phyloP scores from a whole-genome alignment of 2,888 invertebrate species.

The Andrena chrysosceles region DNA sequence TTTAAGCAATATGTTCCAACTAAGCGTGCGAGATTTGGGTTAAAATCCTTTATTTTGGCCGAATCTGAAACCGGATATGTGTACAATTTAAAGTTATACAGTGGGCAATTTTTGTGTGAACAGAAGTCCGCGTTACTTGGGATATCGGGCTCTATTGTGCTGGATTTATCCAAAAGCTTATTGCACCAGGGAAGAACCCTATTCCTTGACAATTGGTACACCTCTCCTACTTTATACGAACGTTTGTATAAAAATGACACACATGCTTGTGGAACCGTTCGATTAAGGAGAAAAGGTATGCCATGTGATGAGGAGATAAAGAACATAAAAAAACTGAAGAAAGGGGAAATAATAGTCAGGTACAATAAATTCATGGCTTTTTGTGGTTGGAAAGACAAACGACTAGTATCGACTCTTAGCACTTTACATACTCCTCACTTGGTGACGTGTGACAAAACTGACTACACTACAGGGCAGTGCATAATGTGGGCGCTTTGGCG shows the following conservation, averaged over 20 bases:
- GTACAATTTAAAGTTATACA: conserved; percentile 35
- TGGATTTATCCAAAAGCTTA: conserved; percentile 35
- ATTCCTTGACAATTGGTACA: conserved; percentile 46
- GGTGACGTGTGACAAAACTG: neutral
- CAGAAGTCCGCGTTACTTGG: conserved; percentile 8
- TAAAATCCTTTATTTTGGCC: conserved; percentile 24
- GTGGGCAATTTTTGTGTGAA: conserved; percentile 12
- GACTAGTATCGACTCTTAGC: conserved; percentile 21
- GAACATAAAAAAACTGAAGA: conserved; percentile 33
- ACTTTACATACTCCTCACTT: conserved; percentile 35
- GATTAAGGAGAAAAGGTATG: conserved; percentile 37
- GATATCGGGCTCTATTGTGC: conserved; percentile 22
- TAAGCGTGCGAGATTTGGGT: conserved; percentile 25
- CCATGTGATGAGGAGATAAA: conserved; percentile 33
- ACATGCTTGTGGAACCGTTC: conserved; percentile 39
- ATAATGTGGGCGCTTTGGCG: too few species aligned
- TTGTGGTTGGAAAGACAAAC: conserved; percentile 27
- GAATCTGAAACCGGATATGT: conserved; percentile 40
- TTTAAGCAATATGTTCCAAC: conserved; percentile 18
- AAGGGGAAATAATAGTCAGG: conserved; percentile 31
- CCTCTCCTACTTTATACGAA: conserved; percentile 42
- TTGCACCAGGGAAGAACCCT: conserved; percentile 41
- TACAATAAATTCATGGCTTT: conserved; percentile 26
- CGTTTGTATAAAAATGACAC: conserved; percentile 24
- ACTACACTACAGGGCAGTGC: too few species aligned